Evolutionary conservation across 2,888 invertebrate species (phyloP), one percentile per base, ranked within the genome.

Genomic region (Aelia acuminata): DNA sequence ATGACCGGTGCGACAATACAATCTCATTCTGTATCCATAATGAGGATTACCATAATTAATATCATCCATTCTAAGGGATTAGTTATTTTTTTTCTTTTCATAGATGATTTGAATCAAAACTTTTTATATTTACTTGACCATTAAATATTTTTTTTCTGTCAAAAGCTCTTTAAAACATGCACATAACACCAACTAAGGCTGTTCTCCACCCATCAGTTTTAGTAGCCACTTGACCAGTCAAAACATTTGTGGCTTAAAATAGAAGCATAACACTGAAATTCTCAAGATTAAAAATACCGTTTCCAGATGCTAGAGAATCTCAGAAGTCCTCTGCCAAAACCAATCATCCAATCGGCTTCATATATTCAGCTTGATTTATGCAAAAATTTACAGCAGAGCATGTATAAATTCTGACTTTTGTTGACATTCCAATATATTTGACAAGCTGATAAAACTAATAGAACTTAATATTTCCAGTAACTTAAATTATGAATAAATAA

Each of bases 1-100:
- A 91, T 93, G 93, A 1, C 94, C 94, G 1, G 94, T 94, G 90
- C 93, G 92, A 89, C 93, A 94, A 91, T 93, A 94, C 39, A 95
- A 92, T 90, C 94, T 94, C 92, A 94, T 94, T 90, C 93, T 92
- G 18, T 92, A 92, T 39, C 93, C 93, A 90, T 93, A 93, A 75
- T 92, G 91, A 18, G 93, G 93, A 91, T 93, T 93, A 88, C 93
- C 92, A n/a, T 70, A 53, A 13, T 86, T 53, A 53, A 88, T 84
- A 86, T 49, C 26, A 53, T 63, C 63, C 53, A 85, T 87, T 0
- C 31, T 63, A 2, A 39, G 26, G 26, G 43, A 57, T n/a, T 50
- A 43, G 4, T 43, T 43, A 7, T 57, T 11, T 47, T 70, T 87
- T 18, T 22, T n/a, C 18, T n/a, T 87, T n/a, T 63, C 39, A 50